Evolutionary conservation across 2,113 vertebrate species (phyloP).

Genomic region (Laticauda laticaudata): DNA sequence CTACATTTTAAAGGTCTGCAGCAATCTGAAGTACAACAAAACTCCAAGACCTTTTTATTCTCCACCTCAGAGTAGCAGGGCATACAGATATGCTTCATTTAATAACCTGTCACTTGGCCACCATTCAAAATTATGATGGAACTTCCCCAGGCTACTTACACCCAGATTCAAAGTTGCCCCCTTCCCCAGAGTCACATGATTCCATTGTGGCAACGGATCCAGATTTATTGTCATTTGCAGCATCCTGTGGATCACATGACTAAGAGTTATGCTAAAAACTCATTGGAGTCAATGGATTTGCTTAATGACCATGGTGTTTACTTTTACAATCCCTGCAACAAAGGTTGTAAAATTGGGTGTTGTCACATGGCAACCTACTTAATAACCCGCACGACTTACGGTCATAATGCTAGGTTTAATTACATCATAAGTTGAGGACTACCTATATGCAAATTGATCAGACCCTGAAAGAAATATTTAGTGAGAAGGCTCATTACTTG

Average conservation of each 20-base stretch:
- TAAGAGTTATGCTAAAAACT: neutral
- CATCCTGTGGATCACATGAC: neutral
- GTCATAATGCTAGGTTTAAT: neutral
- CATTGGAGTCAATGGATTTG: neutral
- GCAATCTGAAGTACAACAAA: slow-evolving; percentile 8
- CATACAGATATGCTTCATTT: neutral
- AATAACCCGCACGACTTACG: neutral
- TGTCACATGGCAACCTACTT: neutral
- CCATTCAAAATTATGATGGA: neutral
- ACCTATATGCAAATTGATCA: neutral
- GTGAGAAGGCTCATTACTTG: neutral
- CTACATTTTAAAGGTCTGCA: slow-evolving; percentile 20
- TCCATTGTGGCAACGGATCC: neutral
- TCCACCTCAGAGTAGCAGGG: neutral
- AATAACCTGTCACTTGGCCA: neutral
- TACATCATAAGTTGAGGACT: neutral
- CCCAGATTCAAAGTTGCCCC: neutral
- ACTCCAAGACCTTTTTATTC: neutral
- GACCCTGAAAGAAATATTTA: neutral
- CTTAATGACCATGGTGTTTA: neutral
- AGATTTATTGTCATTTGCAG: neutral
- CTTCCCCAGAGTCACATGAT: neutral
- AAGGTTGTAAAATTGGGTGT: neutral
- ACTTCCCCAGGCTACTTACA: neutral
- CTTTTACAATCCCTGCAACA: neutral